phyloP scores from a whole-genome alignment of 2,113 vertebrate species.

The Chionis minor region DNA sequence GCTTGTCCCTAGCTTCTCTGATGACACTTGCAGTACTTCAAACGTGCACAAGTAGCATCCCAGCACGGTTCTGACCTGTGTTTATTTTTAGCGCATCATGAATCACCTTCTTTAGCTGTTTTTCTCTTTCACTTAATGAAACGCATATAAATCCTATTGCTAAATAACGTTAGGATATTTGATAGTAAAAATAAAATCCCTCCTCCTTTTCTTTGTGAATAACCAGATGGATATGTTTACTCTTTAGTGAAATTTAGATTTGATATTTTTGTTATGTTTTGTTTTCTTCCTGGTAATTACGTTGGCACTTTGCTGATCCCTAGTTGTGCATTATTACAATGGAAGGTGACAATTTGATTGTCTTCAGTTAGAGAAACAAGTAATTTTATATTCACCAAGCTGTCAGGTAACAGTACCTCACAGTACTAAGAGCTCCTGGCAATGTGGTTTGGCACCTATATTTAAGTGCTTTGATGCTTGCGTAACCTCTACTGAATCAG shows the following conservation, averaged over 20 bases:
- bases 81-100: slow-evolving; percentile 38
- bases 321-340: slow-evolving; percentile 87
- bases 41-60: background rate
- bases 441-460: slow-evolving; percentile 88
- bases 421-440: slow-evolving; percentile 86
- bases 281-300: slow-evolving; percentile 76
- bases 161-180: slow-evolving; percentile 46
- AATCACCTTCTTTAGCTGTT: slow-evolving; percentile 47
- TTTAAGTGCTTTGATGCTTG: slow-evolving; percentile 81
- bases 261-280: slow-evolving; percentile 73
- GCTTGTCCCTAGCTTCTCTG: background rate
- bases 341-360: slow-evolving; percentile 94
- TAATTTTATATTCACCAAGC: slow-evolving; percentile 88
- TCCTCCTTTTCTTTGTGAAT: background rate
- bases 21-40: background rate
- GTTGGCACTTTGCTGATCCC: slow-evolving; percentile 82
- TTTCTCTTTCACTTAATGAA: slow-evolving; percentile 53
- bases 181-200: slow-evolving; percentile 53
- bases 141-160: slow-evolving; percentile 54
- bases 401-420: slow-evolving; percentile 92
- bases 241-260: slow-evolving; percentile 66
- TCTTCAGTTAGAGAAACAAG: slow-evolving; percentile 91
- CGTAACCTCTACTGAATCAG: slow-evolving; percentile 75
- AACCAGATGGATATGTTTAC: slow-evolving; percentile 70
- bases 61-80: background rate